phyloP scores from a whole-genome alignment of 2,888 invertebrate genomes.

The Chirona hameri region DNA sequence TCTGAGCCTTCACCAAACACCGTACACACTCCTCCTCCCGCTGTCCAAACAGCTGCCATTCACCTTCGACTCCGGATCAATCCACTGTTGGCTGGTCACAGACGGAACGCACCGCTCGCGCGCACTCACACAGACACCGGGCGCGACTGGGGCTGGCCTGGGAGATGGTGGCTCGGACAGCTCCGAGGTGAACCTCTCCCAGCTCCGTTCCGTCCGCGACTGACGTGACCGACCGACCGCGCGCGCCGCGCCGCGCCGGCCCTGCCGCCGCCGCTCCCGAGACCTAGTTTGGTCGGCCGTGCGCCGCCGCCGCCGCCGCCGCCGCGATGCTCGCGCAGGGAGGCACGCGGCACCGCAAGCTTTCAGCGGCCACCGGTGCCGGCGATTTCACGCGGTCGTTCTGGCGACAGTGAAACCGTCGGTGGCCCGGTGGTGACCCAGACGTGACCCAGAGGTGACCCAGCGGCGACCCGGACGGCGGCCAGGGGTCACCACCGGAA shows the following conservation, averaged over 20 bases:
- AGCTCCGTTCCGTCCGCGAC: neutral
- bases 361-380: neutral
- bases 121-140: neutral
- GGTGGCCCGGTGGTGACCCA: neutral
- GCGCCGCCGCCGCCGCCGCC: neutral
- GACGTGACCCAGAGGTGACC: neutral
- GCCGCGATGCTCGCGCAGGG: neutral
- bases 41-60: neutral
- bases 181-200: too few relatives aligned
- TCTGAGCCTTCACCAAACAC: too few relatives aligned
- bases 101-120: neutral
- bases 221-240: neutral
- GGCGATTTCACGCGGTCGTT: slow-evolving; percentile 5
- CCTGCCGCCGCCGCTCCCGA: neutral
- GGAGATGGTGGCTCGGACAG: too few relatives aligned
- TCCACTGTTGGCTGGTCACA: neutral
- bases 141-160: neutral
- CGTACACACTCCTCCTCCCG: too few relatives aligned
- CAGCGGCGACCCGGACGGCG: neutral
- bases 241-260: neutral
- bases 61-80: neutral
- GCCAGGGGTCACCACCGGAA: slow-evolving; percentile 1
- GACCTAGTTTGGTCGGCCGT: slow-evolving; percentile 3
- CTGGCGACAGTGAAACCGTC: slow-evolving; percentile 13
- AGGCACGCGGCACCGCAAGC: neutral